phyloP scores from a whole-genome alignment of 2,888 invertebrate species.

The Hermaeophaga mercurialis region DNA sequence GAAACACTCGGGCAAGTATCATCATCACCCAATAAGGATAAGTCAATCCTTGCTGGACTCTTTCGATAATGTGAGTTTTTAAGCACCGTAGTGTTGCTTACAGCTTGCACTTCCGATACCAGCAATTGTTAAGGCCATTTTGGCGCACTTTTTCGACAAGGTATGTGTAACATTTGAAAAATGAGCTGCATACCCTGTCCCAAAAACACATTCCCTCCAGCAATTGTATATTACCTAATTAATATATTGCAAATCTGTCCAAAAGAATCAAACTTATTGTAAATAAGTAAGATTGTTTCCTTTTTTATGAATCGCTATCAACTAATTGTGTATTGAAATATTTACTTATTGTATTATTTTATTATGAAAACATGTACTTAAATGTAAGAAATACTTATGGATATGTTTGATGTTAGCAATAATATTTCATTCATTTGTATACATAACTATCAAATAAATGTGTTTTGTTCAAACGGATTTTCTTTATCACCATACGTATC shows the following conservation, averaged over 20 bases:
- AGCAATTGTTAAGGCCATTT: constrained; percentile 49
- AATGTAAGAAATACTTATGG: constrained; percentile 57
- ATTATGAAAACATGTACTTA: constrained; percentile 57
- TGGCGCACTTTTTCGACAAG: constrained; percentile 48
- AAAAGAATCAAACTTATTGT: constrained; percentile 58
- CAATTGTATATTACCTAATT: constrained; percentile 54
- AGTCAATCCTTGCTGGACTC: constrained; percentile 48
- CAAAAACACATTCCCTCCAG: constrained; percentile 58
- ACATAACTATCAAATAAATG: constrained; percentile 57
- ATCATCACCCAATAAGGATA: constrained; percentile 19
- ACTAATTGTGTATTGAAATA: constrained; percentile 52
- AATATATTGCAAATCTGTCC: constrained; percentile 58
- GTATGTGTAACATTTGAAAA: constrained; percentile 35
- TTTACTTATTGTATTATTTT: constrained; percentile 54
- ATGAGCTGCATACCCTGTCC: constrained; percentile 39
- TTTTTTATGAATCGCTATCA: constrained; percentile 54
- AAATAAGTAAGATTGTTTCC: constrained; percentile 56
- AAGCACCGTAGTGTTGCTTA: constrained; percentile 53
- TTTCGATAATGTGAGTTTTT: constrained; percentile 47
- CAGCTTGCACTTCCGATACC: constrained; percentile 55
- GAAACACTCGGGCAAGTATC: constrained; percentile 13
- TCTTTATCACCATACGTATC: not conserved
- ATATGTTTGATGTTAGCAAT: constrained; percentile 61
- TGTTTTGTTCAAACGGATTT: constrained; percentile 53
- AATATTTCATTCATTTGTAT: constrained; percentile 57